Conservation (phyloP, 1,140 invertebrate genomes). For the Papilio dardanus region DNA sequence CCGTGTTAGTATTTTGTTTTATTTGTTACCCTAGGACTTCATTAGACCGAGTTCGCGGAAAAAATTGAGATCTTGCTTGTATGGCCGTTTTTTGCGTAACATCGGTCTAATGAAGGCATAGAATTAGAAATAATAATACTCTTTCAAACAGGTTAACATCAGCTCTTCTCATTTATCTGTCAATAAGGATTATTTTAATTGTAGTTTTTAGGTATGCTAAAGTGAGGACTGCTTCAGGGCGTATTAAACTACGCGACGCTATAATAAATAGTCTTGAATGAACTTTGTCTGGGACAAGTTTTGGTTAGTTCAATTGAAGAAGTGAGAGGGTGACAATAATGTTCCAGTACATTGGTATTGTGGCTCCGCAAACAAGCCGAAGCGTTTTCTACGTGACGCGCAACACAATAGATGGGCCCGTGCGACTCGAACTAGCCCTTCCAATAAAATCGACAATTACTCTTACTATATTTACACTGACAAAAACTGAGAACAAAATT, state of each 20-base stretch:
- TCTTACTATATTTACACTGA: background rate
- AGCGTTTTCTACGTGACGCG: slow-evolving; percentile 56
- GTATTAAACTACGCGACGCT: background rate
- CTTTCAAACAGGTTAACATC: too few species aligned
- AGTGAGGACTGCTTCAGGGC: too few species aligned
- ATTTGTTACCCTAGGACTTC: too few species aligned
- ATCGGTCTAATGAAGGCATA: too few species aligned
- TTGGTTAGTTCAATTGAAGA: slow-evolving; percentile 37
- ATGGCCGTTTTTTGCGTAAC: too few species aligned
- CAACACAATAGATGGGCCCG: slow-evolving; percentile 46
- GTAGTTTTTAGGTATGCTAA: too few species aligned
- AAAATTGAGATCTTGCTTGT: too few species aligned
- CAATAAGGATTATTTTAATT: too few species aligned
- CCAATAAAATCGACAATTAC: slow-evolving; percentile 47
- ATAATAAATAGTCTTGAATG: background rate
- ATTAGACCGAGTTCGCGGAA: too few species aligned
- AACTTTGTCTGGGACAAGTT: background rate
- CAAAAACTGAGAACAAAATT: background rate
- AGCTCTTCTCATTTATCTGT: too few species aligned
- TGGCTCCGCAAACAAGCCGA: slow-evolving; percentile 57
- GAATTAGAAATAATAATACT: too few species aligned
- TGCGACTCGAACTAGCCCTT: slow-evolving; percentile 42
- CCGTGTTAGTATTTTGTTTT: too few species aligned
- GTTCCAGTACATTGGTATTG: slow-evolving; percentile 49
- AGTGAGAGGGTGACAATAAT: slow-evolving; percentile 49